Evolutionary conservation across 2,888 invertebrate species (phyloP).

Genomic region (Drosophila merina): DNA sequence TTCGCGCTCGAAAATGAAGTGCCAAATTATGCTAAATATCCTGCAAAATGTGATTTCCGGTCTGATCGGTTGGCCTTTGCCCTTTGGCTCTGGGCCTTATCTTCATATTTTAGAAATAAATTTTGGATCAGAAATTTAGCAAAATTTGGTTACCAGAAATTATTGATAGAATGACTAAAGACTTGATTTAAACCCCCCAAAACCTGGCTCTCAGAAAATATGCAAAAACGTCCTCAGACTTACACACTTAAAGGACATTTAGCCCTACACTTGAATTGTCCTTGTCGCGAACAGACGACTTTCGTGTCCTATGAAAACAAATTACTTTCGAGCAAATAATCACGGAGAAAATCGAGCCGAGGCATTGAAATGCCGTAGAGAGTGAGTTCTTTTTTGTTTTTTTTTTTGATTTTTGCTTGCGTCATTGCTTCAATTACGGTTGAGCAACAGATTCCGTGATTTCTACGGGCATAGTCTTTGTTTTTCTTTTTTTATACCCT

Average conservation of each 20-base stretch:
- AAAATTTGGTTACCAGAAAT: too few species aligned
- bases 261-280: conserved; percentile 8
- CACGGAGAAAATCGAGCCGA: conserved; percentile 18
- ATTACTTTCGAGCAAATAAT: conserved; percentile 62
- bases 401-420: conserved; percentile 48
- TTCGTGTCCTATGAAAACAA: conserved; percentile 51
- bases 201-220: too few species aligned
- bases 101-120: not conserved
- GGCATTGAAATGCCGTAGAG: conserved; percentile 23
- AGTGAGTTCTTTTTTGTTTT: conserved; percentile 14
- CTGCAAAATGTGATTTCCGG: conserved; percentile 58
- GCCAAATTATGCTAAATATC: conserved; percentile 72
- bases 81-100: conserved; percentile 6
- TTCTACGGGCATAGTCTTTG: conserved; percentile 8
- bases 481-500: conserved; percentile 4
- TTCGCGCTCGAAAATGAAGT: conserved; percentile 57
- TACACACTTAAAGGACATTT: conserved; percentile 12
- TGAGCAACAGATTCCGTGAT: conserved; percentile 56
- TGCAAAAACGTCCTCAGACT: too few species aligned
- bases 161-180: too few species aligned
- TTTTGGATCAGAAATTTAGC: not conserved
- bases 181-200: too few species aligned
- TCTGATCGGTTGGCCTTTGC: conserved; percentile 13
- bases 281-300: conserved; percentile 36
- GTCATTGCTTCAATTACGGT: conserved; percentile 66